These are phyloP conservation scores for Muscicapa striata DNA, from an alignment of 2,797 vertebrate genomes.

Conservation along the genomic window DNA sequence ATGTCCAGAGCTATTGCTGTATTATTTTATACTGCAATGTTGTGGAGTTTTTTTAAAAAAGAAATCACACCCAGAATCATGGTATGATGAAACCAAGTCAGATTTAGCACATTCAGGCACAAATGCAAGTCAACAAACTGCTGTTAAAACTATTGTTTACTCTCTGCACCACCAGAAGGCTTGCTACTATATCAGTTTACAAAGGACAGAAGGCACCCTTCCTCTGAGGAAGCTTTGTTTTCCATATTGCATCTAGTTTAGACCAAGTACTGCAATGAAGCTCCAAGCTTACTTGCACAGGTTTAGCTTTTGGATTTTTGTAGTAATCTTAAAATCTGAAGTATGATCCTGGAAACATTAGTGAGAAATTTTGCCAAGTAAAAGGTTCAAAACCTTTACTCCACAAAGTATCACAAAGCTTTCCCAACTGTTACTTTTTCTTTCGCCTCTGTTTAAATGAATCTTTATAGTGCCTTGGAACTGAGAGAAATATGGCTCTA, in stretches of 20 bases:
- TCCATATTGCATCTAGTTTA: background rate
- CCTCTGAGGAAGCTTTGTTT: background rate
- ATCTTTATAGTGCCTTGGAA: background rate
- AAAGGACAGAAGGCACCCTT: slow-evolving; percentile 31
- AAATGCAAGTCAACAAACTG: background rate
- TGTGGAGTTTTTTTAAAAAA: background rate
- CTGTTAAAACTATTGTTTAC: slow-evolving; percentile 2
- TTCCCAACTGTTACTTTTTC: background rate
- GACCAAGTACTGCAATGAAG: background rate
- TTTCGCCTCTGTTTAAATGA: background rate
- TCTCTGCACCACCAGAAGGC: slow-evolving; percentile 2
- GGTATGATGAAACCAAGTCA: background rate
- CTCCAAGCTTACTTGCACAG: background rate
- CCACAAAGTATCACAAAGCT: background rate
- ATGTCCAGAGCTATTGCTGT: background rate
- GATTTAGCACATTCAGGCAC: background rate
- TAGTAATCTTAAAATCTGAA: background rate
- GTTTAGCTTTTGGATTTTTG: background rate
- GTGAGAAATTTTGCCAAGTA: background rate
- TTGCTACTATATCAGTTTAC: slow-evolving; percentile 12
- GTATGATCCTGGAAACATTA: background rate
- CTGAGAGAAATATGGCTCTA: background rate
- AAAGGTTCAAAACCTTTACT: background rate
- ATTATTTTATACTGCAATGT: background rate
- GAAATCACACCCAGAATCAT: background rate